Evolutionary conservation across 2,113 vertebrate genomes (phyloP).

Genomic region (Merops nubicus): DNA sequence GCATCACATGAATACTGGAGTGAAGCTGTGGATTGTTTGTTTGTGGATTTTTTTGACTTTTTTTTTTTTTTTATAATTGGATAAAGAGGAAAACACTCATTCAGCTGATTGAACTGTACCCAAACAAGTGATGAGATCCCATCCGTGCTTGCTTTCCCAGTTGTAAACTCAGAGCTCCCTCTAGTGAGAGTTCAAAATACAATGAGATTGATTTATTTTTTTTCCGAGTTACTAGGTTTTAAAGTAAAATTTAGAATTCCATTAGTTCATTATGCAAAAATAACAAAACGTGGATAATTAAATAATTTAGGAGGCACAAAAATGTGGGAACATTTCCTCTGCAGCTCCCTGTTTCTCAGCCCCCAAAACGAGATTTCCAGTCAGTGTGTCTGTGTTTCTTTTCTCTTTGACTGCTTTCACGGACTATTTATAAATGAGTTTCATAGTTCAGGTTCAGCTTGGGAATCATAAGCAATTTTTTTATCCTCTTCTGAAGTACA

Average conservation of each 20-base stretch:
- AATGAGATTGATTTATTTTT: too few relatives aligned
- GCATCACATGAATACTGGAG: background rate
- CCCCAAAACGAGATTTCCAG: background rate
- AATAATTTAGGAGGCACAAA: background rate
- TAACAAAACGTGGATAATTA: background rate
- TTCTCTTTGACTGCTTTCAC: background rate
- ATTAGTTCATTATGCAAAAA: background rate
- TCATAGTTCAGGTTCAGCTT: background rate
- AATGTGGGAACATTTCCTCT: background rate
- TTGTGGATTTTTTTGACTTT: too few relatives aligned
- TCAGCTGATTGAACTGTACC: background rate
- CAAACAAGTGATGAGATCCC: background rate
- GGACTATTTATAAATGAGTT: background rate
- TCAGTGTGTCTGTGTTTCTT: background rate
- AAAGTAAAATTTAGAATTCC: background rate
- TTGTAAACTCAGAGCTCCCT: constrained; percentile 24
- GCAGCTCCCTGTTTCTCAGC: background rate
- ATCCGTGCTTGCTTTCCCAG: fast-evolving
- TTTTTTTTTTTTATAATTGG: background rate
- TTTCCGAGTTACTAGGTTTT: background rate
- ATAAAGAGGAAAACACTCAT: background rate
- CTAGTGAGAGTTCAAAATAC: background rate
- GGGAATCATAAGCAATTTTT: background rate
- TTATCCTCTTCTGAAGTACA: background rate
- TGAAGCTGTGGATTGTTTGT: background rate